Conservation (phyloP, 2,888 invertebrate species). For the Podabrus alpinus region DNA sequence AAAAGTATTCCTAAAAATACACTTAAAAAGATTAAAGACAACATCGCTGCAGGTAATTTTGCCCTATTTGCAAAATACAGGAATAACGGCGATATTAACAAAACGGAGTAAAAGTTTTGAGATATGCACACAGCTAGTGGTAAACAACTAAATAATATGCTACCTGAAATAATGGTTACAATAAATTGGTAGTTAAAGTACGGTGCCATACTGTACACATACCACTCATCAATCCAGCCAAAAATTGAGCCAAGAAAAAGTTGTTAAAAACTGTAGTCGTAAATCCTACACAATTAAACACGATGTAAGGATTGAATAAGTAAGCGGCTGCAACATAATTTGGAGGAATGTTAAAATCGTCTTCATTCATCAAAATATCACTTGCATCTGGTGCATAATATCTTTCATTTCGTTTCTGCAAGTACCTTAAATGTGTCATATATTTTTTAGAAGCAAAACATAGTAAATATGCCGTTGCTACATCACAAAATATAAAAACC, state of each 20-base stretch:
- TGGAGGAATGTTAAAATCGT: slow-evolving; percentile 65
- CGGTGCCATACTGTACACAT: slow-evolving; percentile 28
- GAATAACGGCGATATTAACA: slow-evolving; percentile 81
- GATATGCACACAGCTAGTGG: slow-evolving; percentile 78
- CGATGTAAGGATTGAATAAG: slow-evolving; percentile 86
- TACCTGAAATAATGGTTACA: slow-evolving; percentile 52
- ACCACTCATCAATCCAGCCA: slow-evolving; percentile 71
- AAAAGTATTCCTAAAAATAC: slow-evolving; percentile 10
- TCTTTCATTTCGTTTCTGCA: slow-evolving; percentile 59
- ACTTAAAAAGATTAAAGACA: slow-evolving; percentile 41
- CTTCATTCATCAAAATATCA: slow-evolving; percentile 59
- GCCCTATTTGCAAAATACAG: slow-evolving; percentile 68
- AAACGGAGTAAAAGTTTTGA: slow-evolving; percentile 81
- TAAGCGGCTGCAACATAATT: slow-evolving; percentile 77
- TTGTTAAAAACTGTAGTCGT: slow-evolving; percentile 92
- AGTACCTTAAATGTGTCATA: slow-evolving; percentile 60
- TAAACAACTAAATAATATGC: slow-evolving; percentile 64
- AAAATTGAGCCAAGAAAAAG: slow-evolving; percentile 73
- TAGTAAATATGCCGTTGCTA: slow-evolving; percentile 76
- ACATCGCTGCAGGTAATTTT: slow-evolving; percentile 53
- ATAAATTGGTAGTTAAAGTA: slow-evolving; percentile 6
- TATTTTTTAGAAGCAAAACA: slow-evolving; percentile 73
- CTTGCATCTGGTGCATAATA: slow-evolving; percentile 65
- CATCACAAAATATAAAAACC: slow-evolving; percentile 74
- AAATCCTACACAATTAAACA: slow-evolving; percentile 84